Base-by-base conservation (phyloP, 2,797 vertebrate genomes). In the Cetoscarus ocellatus region DNA sequence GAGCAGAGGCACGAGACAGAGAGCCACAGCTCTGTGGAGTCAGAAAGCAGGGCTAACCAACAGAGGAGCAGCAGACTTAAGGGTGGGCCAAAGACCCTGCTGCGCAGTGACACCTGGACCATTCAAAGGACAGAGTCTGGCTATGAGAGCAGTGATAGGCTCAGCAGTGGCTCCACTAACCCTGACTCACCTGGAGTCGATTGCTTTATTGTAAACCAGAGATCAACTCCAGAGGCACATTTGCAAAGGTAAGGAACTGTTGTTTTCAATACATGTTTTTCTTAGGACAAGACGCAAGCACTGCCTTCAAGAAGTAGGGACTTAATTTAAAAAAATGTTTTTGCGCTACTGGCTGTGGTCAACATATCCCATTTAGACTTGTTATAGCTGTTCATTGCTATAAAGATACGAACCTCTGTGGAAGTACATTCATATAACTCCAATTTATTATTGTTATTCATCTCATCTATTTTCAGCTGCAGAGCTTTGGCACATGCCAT, bases 41-140 rank as follows among this genome's bases (percentile, higher is more conserved):
- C 95, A 0, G 94, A 95, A 61, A 95, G 94, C 80, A 86, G 89
- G 70, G 75, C 65, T 36, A 95, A 92, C 91, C 86, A 84, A 38
- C 93, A 92, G 61, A 88, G 90, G 61, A 93, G 84, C 68, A 50
- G 80, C 70, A 83, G 93, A 78, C 86, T 73, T 13, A 94, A 93
- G 78, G 87, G 90, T n/a, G 85, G 94, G 35, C 63, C 87, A 17
- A 96, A 96, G 76, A 91, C 93, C 7, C 94, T 95, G 78, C 86
- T 94, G 76, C 93, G 90, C 6, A 84, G 90, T 10, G 96, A 97
- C 9, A 96, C 91, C 57, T 97, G 97, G 97, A 97, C 96, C 67
- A 96, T 97, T 73, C 97, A 97, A 66, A 96, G 97, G 87, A 97
- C 96, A 0, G 98, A 99, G 87, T 98, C 97, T 7, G 97, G 97